A percentile compares a stretch with the other conserved stretches of the same genome.
Conservation (phyloP, 2,797 vertebrate genomes). For the Labeo calbasu region DNA sequence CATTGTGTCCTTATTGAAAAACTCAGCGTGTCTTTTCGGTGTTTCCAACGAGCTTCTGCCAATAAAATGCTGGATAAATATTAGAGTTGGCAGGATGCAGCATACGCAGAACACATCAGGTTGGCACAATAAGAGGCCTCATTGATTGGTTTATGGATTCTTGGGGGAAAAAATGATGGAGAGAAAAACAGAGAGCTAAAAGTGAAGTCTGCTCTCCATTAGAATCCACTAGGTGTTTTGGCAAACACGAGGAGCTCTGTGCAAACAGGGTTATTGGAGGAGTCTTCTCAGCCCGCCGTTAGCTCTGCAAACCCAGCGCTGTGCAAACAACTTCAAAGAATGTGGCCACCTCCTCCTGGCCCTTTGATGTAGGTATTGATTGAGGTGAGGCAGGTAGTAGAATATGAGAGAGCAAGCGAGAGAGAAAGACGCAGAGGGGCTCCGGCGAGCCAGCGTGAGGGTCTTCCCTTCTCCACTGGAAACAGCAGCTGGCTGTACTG, state of each 20-base stretch:
- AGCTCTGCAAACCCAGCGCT: conserved; percentile 80
- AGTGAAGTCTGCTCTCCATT: conserved; percentile 75
- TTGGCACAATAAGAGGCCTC: conserved; percentile 72
- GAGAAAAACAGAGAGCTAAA: conserved; percentile 45
- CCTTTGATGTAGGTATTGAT: conserved; percentile 82
- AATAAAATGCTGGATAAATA: conserved; percentile 83
- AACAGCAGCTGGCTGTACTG: conserved; percentile 57
- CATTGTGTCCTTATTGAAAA: conserved; percentile 66
- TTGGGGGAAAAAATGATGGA: conserved; percentile 64
- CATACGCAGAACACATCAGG: conserved; percentile 75
- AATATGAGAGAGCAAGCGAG: conserved; percentile 58
- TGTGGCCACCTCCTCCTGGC: conserved; percentile 80
- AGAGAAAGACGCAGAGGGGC: conserved; percentile 27
- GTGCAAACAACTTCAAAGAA: conserved; percentile 84
- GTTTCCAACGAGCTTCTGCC: conserved; percentile 73
- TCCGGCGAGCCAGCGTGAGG: conserved; percentile 25
- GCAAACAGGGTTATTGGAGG: conserved; percentile 83
- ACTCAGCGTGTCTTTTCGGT: conserved; percentile 62
- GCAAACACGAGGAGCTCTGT: conserved; percentile 85
- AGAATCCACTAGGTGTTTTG: conserved; percentile 81
- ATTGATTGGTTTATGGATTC: conserved; percentile 85
- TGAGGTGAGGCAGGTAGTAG: conserved; percentile 68
- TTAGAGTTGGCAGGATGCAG: conserved; percentile 84
- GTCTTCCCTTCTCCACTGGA: conserved; percentile 61
- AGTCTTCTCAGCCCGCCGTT: conserved; percentile 74